Conservation (phyloP, 2,113 vertebrate genomes). For the Bettongia penicillata region DNA sequence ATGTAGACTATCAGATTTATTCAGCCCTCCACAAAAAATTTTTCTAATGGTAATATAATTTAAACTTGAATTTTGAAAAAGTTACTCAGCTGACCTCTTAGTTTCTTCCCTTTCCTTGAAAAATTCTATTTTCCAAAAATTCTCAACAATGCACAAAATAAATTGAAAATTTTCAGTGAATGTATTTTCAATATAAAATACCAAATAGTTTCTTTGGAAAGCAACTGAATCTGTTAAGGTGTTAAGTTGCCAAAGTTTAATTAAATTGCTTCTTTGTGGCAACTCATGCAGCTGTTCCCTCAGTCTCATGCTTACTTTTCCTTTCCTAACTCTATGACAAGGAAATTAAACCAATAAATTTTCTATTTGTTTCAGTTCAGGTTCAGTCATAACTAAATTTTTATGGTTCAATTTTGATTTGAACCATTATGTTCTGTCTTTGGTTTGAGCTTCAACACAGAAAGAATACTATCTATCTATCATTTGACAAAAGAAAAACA, state of each 20-base stretch:
- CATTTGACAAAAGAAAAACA: not conserved
- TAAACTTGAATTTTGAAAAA: conserved; percentile 18
- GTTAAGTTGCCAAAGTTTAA: not conserved
- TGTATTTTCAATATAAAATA: not conserved
- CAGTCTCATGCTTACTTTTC: not conserved
- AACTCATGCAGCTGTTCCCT: not conserved
- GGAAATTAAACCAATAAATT: not conserved
- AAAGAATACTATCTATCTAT: not conserved
- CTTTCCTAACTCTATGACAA: not conserved
- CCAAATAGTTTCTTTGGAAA: not conserved
- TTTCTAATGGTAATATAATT: conserved; percentile 1
- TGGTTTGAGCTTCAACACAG: conserved; percentile 18
- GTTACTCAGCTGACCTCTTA: not conserved
- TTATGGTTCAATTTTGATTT: conserved; percentile 44
- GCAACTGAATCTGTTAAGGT: not conserved
- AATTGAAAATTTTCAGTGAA: not conserved
- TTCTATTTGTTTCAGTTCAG: conserved; percentile 33
- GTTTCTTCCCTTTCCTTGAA: not conserved
- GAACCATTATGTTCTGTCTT: not conserved
- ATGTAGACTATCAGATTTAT: not conserved
- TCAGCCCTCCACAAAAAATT: not conserved
- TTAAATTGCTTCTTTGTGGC: conserved; percentile 28
- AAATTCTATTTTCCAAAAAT: not conserved
- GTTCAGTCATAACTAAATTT: conserved; percentile 19
- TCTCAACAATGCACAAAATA: not conserved